Evolutionary conservation across 2,888 invertebrate genomes (phyloP).

Genomic region (Lutraria lutraria): DNA sequence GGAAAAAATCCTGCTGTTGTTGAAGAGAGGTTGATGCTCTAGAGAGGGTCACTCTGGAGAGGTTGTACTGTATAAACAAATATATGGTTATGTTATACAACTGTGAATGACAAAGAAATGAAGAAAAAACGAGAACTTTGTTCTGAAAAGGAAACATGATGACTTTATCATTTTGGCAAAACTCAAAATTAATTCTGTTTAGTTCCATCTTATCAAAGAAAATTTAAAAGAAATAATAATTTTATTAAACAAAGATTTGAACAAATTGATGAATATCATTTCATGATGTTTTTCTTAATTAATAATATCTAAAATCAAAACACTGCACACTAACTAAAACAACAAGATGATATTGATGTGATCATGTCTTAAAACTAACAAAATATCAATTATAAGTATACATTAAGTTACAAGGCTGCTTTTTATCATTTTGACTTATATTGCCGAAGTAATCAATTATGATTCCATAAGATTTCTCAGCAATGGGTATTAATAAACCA

Average conservation of each 20-base stretch:
- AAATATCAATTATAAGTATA: background rate
- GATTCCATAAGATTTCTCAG: background rate
- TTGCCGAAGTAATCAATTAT: slow-evolving; percentile 3
- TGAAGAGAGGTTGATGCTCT: no score
- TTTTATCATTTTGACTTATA: slow-evolving; percentile 3
- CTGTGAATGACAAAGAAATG: no score
- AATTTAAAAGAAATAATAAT: background rate
- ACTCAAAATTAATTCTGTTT: no score
- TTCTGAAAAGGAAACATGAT: no score
- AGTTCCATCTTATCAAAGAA: no score
- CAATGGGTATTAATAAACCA: background rate
- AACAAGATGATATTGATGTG: background rate
- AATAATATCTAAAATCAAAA: background rate
- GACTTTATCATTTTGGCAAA: no score
- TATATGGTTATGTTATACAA: no score
- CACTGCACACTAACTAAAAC: background rate
- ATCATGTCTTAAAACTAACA: background rate
- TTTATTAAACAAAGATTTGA: background rate
- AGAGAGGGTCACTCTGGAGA: no score
- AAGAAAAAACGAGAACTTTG: no score
- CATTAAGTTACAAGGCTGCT: background rate
- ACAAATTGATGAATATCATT: background rate
- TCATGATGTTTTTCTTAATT: background rate
- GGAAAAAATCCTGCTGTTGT: no score
- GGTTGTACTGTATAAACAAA: no score